Percentiles rank a stretch among this genome's conserved stretches.
Evolutionary conservation across 2,797 vertebrate species (phyloP).

Genomic region (Epinephelus coioides): DNA sequence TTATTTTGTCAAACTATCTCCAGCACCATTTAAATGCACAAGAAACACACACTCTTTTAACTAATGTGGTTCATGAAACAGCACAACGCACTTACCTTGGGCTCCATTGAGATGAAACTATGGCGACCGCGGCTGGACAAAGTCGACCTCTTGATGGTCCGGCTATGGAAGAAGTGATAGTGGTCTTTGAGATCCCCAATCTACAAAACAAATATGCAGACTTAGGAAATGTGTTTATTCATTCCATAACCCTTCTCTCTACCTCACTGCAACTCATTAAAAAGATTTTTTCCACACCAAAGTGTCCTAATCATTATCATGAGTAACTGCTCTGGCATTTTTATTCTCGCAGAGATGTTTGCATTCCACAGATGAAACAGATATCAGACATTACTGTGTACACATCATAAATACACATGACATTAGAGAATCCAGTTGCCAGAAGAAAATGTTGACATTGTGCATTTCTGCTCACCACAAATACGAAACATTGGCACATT

Average conservation of each 20-base stretch:
- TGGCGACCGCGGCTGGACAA: slow-evolving; percentile 95
- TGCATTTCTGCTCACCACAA: no score
- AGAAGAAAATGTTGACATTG: no score
- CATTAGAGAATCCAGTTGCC: no score
- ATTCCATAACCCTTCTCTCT: neutral
- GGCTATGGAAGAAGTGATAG: slow-evolving; percentile 99
- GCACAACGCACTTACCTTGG: slow-evolving; percentile 91
- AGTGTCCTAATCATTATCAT: neutral
- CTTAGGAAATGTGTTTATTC: neutral
- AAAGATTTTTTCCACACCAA: neutral
- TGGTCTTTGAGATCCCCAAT: slow-evolving; percentile 98
- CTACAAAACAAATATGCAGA: slow-evolving; percentile 82
- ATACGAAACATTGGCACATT: no score
- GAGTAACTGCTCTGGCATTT: neutral
- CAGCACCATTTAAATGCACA: neutral
- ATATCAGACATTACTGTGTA: neutral
- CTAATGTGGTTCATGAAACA: slow-evolving; percentile 13
- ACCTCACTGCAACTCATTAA: neutral
- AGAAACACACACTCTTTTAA: neutral
- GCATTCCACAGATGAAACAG: neutral
- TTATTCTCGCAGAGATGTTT: neutral
- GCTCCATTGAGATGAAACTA: slow-evolving; percentile 99
- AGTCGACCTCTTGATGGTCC: slow-evolving; percentile 98
- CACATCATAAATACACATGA: neutral
- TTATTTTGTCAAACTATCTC: neutral